A percentile compares a stretch with the other conserved stretches of the same genome.
Evolutionary conservation across 37 sponge, comb jelly and placozoan genomes (phyloP).

Genomic region (Cladorhizidae sp.): DNA sequence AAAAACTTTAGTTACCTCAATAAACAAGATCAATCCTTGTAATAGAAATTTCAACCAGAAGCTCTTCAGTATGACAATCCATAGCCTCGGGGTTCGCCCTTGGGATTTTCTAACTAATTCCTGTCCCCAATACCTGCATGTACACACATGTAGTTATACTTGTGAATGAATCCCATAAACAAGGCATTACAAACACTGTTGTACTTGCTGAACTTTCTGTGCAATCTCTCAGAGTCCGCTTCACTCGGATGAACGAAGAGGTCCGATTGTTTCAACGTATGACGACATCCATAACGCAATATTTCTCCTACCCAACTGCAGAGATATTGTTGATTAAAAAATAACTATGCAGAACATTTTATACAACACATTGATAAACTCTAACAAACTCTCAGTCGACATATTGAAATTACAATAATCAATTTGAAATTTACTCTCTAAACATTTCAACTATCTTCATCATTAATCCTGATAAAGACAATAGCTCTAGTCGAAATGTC

Average conservation of each 20-base stretch:
- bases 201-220: slow-evolving; percentile 45
- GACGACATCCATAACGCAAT: slow-evolving; percentile 45
- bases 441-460: no score
- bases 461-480: no score
- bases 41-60: slow-evolving; percentile 43
- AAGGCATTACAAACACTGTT: background rate
- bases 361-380: no score
- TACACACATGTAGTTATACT: background rate
- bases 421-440: no score
- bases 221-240: slow-evolving; percentile 31
- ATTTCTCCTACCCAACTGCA: slow-evolving; percentile 58
- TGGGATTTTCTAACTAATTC: slow-evolving; percentile 26
- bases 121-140: slow-evolving; percentile 28
- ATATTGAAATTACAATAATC: no score
- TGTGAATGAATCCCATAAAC: background rate
- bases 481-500: no score
- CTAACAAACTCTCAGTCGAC: no score
- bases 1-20: slow-evolving; percentile 23
- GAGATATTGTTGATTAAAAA: no score
- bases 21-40: slow-evolving; percentile 15
- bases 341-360: no score
- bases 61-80: slow-evolving; percentile 41
- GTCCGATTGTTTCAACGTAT: slow-evolving; percentile 35
- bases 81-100: slow-evolving; percentile 42
- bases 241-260: slow-evolving; percentile 53